Evolutionary conservation across 2,797 vertebrate genomes (phyloP), one percentile per base, ranked within the genome.

Genomic region (Oryzias sinensis): DNA sequence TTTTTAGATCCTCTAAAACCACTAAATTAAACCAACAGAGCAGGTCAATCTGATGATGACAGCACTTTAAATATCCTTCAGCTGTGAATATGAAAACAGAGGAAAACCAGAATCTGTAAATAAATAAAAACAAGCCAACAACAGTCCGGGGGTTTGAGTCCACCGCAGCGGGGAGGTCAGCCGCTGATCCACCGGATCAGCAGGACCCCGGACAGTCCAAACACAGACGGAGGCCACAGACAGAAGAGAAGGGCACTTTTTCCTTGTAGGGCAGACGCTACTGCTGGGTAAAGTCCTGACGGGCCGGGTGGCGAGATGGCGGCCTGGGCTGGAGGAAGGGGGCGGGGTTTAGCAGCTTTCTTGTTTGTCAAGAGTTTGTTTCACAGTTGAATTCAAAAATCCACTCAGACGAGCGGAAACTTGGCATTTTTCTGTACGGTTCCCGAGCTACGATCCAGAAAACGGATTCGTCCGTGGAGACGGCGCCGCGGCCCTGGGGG

Each of bases 31-130:
- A 91, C 87, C 93, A 93, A 95, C 89, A 89, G 94, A 97, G 94
- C 94, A 96, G 93, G 95, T 97, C 95, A 93, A 94, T 91, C 85
- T 91, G 92, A 93, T 87, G 89, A 92, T 87, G 84, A 89, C 85
- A 89, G 87, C 70, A 74, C 83, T 87, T 83, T 90, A 87, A 90
- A 91, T 92, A 91, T 90, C 90, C 93, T 93, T 94, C 93, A 86
- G 89, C 89, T 88, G 88, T 89, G 90, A 88, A 87, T 86, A 79
- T 86, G 80, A 87, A 83, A 89, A 85, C 60, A 72, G 62, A 75
- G 74, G 63, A 75, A 62, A 66, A 53, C 47, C 27, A 25, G 37
- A 27, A 80, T 79, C 83, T 87, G 89, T 88, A 88, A 84, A 88
- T 86, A 64, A 76, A 62, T 79, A 72, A 52, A 59, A 8, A 83